Evolutionary conservation across 2,113 vertebrate species (phyloP), one percentile per base, ranked within the genome.

Genomic region (Cynopterus brachyotis): DNA sequence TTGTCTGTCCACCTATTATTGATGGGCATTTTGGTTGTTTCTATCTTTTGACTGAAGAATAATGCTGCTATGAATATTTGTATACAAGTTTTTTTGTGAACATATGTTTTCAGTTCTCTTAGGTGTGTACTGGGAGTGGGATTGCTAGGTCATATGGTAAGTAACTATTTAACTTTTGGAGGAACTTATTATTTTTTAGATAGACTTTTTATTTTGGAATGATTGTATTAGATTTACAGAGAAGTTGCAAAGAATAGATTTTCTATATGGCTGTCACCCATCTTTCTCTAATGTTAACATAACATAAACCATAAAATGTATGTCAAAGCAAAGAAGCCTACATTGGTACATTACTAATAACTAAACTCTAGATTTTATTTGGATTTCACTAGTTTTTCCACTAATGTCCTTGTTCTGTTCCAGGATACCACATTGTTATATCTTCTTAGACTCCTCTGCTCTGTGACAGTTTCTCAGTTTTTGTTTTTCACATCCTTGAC

Each of bases 91-190:
- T 70, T 30, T 45, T 19, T 85, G 47, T 64, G 16, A 22, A 76
- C 28, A 28, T 73, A 22, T 50, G 47, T 67, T 93, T 78, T 86
- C 60, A 69, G 16, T 79, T 95, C 22, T 80, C 45, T 82, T 80
- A 42, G 66, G 57, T 28, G 6, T 79, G n/a, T 62, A 47, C 64
- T 72, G n/a, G 15, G 37, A 64, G 20, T 81, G 35, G 10, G 53
- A 60, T 80, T 80, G 40, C 83, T 72, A 72, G n/a, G 67, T 89
- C 24, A 28, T 76, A 26, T 89, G 40, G 6, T 76, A 53, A 28
- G 6, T 76, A 62, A 42, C 60, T 94, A 78, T 42, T 94, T 89
- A 64, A 80, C 28, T 80, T 69, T 87, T 87, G n/a, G 42, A 91
- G 50, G 11, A 85, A 70, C 13, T 78, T 84, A n/a, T 1, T 64